These are phyloP conservation scores for Meteorus cinctellus DNA, from an alignment of 2,888 invertebrate species.

Conservation along the genomic window DNA sequence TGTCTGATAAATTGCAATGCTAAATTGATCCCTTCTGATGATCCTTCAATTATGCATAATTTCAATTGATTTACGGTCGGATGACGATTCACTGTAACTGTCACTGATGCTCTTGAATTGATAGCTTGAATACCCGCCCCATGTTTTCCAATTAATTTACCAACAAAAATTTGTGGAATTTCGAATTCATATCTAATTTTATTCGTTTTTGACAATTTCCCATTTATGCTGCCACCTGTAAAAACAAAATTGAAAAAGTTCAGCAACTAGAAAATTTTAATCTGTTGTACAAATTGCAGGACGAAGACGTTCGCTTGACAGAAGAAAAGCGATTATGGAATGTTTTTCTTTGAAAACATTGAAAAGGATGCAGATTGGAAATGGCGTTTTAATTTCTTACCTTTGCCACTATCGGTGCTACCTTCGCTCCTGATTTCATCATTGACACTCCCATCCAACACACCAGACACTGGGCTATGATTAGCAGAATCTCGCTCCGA, in stretches of 20 bases:
- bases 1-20: slow-evolving; percentile 90
- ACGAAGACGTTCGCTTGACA: no score
- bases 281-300: no score
- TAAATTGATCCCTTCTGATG: slow-evolving; percentile 84
- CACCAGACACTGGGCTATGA: slow-evolving; percentile 84
- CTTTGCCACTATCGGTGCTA: slow-evolving; percentile 89
- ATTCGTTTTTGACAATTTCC: slow-evolving; percentile 58
- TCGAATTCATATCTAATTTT: slow-evolving; percentile 81
- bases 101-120: slow-evolving; percentile 85
- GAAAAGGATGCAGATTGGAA: no score
- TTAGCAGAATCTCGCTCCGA: slow-evolving; percentile 82
- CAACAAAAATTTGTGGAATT: slow-evolving; percentile 85
- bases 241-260: slow-evolving; percentile 36
- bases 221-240: slow-evolving; percentile 69
- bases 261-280: slow-evolving; percentile 16
- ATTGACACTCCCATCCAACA: slow-evolving; percentile 75
- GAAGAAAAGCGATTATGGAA: no score
- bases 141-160: slow-evolving; percentile 89
- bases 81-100: slow-evolving; percentile 86
- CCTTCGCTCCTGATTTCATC: slow-evolving; percentile 76
- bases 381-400: slow-evolving; percentile 67
- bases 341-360: no score
- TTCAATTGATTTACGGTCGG: slow-evolving; percentile 83
- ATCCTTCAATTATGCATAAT: slow-evolving; percentile 90
- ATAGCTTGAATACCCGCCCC: slow-evolving; percentile 88